A percentile compares a stretch with the other conserved stretches of the same genome.
Conservation (phyloP, 1,140 invertebrate species). For the Subanguina moxae region DNA sequence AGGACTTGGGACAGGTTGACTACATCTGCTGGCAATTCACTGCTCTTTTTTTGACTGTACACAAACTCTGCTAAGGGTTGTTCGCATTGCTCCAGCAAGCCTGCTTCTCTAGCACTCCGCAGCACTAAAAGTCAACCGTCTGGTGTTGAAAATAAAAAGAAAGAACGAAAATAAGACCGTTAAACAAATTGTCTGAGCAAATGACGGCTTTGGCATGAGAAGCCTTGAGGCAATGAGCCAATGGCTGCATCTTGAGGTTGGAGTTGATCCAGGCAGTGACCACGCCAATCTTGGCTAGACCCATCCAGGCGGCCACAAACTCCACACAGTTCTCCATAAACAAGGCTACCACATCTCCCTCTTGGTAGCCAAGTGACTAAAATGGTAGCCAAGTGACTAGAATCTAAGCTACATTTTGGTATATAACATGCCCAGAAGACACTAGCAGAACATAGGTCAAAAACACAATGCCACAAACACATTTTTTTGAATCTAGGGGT, state of each 20-base stretch:
- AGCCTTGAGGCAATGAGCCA: constrained; percentile 68
- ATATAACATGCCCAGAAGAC: no score
- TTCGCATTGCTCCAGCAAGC: constrained; percentile 6
- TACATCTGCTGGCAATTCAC: neutral
- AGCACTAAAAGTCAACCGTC: constrained; percentile 29
- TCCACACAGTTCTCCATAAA: constrained; percentile 71
- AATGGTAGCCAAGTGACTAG: constrained; percentile 63
- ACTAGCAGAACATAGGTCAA: no score
- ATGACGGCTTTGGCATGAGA: constrained; percentile 43
- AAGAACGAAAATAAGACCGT: constrained; percentile 10
- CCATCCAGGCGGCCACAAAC: constrained; percentile 59
- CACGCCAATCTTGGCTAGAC: constrained; percentile 60
- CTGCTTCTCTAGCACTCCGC: neutral
- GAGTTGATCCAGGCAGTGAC: constrained; percentile 76
- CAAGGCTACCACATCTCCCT: constrained; percentile 77
- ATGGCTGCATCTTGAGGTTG: constrained; percentile 71
- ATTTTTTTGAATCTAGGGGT: no score
- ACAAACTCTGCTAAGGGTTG: constrained; percentile 13
- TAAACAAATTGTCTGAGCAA: constrained; percentile 29
- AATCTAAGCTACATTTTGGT: constrained; percentile 12
- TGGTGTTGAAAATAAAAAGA: neutral
- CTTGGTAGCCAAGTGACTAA: constrained; percentile 67
- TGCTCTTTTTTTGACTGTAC: constrained; percentile 8
- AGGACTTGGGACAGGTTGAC: neutral
- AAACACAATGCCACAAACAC: no score